These are phyloP conservation scores for Nothoprocta pentlandii DNA, from an alignment of 2,113 vertebrate genomes.

Conservation along the genomic window DNA sequence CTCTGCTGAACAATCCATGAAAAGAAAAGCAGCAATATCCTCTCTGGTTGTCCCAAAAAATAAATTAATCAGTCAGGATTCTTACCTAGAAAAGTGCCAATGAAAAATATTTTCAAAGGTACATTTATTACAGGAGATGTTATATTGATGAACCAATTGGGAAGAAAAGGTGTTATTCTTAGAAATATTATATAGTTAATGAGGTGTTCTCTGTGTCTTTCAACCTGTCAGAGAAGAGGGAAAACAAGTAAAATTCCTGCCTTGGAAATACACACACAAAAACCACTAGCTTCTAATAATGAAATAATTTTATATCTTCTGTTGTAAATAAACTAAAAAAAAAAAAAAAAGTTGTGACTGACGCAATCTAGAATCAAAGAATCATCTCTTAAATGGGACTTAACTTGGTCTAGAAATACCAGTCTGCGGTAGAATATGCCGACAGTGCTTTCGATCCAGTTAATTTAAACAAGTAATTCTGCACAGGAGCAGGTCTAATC, in stretches of 20 bases:
- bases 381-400: background rate
- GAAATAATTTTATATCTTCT: background rate
- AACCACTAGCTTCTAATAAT: no score
- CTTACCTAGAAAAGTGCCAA: slow-evolving; percentile 98
- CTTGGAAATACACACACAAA: background rate
- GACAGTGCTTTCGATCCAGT: background rate
- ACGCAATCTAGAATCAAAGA: background rate
- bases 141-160: slow-evolving; percentile 99
- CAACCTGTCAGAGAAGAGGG: slow-evolving; percentile 83
- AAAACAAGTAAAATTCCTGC: background rate
- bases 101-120: slow-evolving; percentile 95
- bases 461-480: background rate
- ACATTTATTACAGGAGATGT: slow-evolving; percentile 98
- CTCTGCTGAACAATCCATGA: background rate
- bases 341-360: background rate
- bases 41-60: background rate
- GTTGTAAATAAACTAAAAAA: background rate
- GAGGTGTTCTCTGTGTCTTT: slow-evolving; percentile 94
- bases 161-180: slow-evolving; percentile 98
- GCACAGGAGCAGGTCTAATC: background rate
- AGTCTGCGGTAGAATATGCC: background rate
- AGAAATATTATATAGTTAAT: slow-evolving; percentile 99
- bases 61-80: background rate
- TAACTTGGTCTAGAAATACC: background rate
- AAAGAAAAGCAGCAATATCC: fast-evolving